Evolutionary conservation across 2,113 vertebrate species (phyloP).

Genomic region (Amazona vittata): DNA sequence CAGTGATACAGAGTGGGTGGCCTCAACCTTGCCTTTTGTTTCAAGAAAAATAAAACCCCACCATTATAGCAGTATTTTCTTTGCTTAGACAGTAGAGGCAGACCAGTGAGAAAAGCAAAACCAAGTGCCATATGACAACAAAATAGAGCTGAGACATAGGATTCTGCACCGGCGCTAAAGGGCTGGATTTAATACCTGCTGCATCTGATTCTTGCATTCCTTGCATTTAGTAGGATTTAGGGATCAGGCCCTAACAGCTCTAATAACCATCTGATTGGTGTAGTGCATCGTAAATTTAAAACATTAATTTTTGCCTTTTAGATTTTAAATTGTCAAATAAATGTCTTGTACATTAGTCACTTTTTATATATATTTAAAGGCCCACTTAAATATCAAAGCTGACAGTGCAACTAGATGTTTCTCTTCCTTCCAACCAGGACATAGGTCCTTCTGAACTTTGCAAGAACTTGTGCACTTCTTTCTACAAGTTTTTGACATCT

Average conservation of each 20-base stretch:
- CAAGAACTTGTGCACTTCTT: background rate
- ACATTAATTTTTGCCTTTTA: background rate
- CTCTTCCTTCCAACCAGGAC: background rate
- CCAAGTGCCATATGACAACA: background rate
- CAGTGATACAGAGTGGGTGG: background rate
- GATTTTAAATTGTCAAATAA: background rate
- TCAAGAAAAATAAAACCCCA: background rate
- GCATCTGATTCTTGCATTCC: background rate
- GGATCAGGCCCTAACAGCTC: background rate
- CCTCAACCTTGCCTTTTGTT: background rate
- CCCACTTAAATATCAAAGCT: background rate
- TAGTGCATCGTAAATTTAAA: background rate
- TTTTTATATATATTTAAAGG: background rate
- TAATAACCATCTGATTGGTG: background rate
- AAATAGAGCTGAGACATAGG: background rate
- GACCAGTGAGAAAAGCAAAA: background rate
- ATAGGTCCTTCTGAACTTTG: background rate
- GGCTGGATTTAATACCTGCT: background rate
- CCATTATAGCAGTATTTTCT: background rate
- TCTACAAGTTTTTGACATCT: background rate
- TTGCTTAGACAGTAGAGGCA: background rate
- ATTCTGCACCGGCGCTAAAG: background rate
- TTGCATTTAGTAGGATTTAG: background rate
- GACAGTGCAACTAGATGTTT: background rate
- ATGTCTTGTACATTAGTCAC: background rate